These are phyloP conservation scores for Cyprinodon diabolis DNA, from an alignment of 2,797 vertebrate species.

Conservation along the genomic window DNA sequence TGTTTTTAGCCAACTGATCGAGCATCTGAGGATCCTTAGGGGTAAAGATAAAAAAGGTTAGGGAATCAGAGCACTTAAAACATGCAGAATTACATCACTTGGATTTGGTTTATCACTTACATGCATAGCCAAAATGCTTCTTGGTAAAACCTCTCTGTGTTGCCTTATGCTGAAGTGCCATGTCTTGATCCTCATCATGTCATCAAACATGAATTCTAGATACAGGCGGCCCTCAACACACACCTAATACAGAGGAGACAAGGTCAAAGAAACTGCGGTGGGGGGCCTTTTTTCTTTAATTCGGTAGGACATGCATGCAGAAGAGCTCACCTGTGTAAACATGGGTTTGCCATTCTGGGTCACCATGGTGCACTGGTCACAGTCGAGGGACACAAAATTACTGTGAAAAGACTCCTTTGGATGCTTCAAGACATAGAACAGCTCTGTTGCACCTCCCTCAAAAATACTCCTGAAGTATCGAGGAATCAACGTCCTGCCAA, in stretches of 20 bases:
- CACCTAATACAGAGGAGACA: constrained; percentile 78
- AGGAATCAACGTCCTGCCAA: constrained; percentile 97
- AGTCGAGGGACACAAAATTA: constrained; percentile 97
- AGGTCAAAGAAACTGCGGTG: neutral
- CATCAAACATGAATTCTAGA: constrained; percentile 98
- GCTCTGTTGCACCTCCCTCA: constrained; percentile 96
- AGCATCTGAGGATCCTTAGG: constrained; percentile 96
- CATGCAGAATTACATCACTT: neutral
- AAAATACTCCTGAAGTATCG: constrained; percentile 99
- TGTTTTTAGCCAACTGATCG: constrained; percentile 99
- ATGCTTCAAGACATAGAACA: constrained; percentile 97
- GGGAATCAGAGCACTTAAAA: neutral
- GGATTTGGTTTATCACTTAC: constrained; percentile 79
- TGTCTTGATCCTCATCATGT: constrained; percentile 99
- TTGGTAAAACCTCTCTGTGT: constrained; percentile 97
- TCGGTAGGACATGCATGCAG: neutral
- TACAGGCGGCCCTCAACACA: constrained; percentile 97
- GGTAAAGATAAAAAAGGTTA: neutral
- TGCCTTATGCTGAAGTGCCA: constrained; percentile 99
- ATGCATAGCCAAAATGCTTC: constrained; percentile 98
- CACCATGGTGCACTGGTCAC: constrained; percentile 99
- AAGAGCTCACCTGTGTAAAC: constrained; percentile 91
- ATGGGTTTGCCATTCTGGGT: constrained; percentile 99
- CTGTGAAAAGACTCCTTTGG: constrained; percentile 99
- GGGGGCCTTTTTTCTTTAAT: neutral